These are phyloP conservation scores for Adelphocoris suturalis DNA, from an alignment of 2,888 invertebrate species.

Conservation along the genomic window DNA sequence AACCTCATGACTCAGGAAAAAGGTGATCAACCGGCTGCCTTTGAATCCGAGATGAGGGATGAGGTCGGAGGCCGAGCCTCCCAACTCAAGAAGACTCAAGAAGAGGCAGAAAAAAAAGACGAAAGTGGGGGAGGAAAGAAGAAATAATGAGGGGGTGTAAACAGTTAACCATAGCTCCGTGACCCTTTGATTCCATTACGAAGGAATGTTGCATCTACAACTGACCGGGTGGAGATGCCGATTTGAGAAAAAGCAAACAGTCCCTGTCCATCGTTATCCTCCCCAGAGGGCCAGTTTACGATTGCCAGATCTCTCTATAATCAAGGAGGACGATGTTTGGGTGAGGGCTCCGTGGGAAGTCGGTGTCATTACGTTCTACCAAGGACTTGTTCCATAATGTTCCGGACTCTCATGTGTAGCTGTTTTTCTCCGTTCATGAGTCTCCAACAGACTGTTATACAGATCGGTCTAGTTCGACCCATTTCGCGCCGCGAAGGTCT, in stretches of 20 bases:
- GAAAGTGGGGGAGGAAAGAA: slow-evolving; percentile 49
- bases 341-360: slow-evolving; percentile 67
- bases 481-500: neutral
- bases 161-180: slow-evolving; percentile 71
- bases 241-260: slow-evolving; percentile 68
- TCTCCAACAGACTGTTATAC: slow-evolving; percentile 33
- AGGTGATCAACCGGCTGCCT: slow-evolving; percentile 48
- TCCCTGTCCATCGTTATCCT: slow-evolving; percentile 68
- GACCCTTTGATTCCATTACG: slow-evolving; percentile 71
- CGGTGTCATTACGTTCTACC: slow-evolving; percentile 64
- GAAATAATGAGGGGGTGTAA: slow-evolving; percentile 70
- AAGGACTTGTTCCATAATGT: slow-evolving; percentile 52
- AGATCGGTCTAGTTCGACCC: slow-evolving; percentile 9
- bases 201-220: slow-evolving; percentile 69
- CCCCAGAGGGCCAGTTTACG: slow-evolving; percentile 70
- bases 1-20: neutral
- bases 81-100: slow-evolving; percentile 5
- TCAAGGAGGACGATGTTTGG: slow-evolving; percentile 58
- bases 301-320: slow-evolving; percentile 72
- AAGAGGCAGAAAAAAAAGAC: slow-evolving; percentile 10
- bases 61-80: slow-evolving; percentile 43
- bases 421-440: slow-evolving; percentile 11
- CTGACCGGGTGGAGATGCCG: slow-evolving; percentile 53
- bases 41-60: slow-evolving; percentile 30
- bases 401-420: slow-evolving; percentile 59